These are phyloP conservation scores for Eurois occulta DNA, from an alignment of 2,888 invertebrate genomes.

Conservation along the genomic window DNA sequence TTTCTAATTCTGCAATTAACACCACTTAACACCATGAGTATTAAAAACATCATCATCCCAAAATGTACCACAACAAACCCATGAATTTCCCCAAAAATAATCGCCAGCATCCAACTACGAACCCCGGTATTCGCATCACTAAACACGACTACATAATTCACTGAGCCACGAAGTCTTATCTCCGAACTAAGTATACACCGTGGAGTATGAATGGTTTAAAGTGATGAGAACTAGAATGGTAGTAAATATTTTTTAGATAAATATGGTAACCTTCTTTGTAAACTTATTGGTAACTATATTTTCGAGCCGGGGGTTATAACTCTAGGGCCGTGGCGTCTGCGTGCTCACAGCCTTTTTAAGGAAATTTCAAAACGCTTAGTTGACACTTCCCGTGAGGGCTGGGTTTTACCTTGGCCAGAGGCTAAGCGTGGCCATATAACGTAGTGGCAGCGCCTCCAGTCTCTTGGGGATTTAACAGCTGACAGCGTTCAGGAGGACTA, in stretches of 20 bases:
- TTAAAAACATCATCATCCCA: neutral
- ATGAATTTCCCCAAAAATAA: constrained; percentile 40
- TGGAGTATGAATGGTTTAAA: constrained; percentile 40
- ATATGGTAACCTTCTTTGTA: too few species aligned
- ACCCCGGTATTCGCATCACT: constrained; percentile 56
- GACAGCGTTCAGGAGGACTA: too few species aligned
- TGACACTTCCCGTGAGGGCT: too few species aligned
- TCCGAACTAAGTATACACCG: constrained; percentile 49
- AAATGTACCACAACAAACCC: neutral
- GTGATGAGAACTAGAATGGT: neutral
- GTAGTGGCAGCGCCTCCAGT: too few species aligned
- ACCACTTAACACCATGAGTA: neutral
- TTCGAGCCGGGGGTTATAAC: too few species aligned
- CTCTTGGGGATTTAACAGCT: too few species aligned
- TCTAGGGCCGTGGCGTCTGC: too few species aligned
- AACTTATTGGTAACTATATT: too few species aligned
- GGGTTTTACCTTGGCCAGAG: too few species aligned
- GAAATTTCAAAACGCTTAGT: too few species aligned
- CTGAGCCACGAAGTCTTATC: constrained; percentile 64
- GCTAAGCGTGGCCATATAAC: too few species aligned
- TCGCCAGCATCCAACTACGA: constrained; percentile 36
- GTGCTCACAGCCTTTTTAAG: too few species aligned
- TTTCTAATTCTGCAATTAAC: neutral
- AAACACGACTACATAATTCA: constrained; percentile 61
- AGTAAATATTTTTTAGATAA: neutral